Evolutionary conservation across 2,888 invertebrate genomes (phyloP).

Genomic region (Torymus texanus): DNA sequence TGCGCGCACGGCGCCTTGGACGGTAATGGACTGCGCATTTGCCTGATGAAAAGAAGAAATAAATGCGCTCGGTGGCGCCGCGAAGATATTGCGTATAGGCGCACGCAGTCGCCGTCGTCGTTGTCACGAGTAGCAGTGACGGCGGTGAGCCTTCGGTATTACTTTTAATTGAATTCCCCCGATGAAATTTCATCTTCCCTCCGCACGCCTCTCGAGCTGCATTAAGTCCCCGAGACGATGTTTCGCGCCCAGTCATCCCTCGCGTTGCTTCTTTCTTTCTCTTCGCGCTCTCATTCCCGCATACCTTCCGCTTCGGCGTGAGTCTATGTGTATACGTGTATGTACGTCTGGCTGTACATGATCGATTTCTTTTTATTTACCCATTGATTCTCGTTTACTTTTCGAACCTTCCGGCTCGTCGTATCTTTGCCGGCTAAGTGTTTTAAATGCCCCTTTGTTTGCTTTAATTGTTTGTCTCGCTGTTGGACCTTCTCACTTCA

Average conservation of each 20-base stretch:
- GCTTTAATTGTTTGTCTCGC: conserved; percentile 37
- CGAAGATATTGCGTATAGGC: conserved; percentile 56
- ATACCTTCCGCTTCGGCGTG: not conserved
- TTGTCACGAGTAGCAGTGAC: not conserved
- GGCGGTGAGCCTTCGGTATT: conserved; percentile 63
- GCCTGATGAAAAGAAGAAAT: conserved; percentile 59
- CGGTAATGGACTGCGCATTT: conserved; percentile 35
- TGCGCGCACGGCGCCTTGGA: not conserved
- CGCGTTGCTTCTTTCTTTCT: not conserved
- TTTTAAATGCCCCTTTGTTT: conserved; percentile 43
- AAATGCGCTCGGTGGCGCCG: conserved; percentile 56
- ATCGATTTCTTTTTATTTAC: conserved; percentile 26
- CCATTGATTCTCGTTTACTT: conserved; percentile 35
- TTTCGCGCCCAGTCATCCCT: conserved; percentile 26
- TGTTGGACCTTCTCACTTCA: conserved; percentile 8
- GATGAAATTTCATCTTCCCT: conserved; percentile 70
- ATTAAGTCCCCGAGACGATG: conserved; percentile 59
- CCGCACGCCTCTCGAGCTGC: conserved; percentile 55
- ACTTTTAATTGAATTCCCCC: conserved; percentile 73
- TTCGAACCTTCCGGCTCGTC: conserved; percentile 4
- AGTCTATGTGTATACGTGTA: not conserved
- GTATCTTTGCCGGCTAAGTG: conserved; percentile 28
- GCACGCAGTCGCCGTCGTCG: not conserved
- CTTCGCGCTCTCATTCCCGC: not conserved
- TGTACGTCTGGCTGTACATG: not conserved